Percentiles rank a stretch among this genome's conserved stretches.
phyloP scores from a whole-genome alignment of 2,113 vertebrate species.

The Herpailurus yagouaroundi region DNA sequence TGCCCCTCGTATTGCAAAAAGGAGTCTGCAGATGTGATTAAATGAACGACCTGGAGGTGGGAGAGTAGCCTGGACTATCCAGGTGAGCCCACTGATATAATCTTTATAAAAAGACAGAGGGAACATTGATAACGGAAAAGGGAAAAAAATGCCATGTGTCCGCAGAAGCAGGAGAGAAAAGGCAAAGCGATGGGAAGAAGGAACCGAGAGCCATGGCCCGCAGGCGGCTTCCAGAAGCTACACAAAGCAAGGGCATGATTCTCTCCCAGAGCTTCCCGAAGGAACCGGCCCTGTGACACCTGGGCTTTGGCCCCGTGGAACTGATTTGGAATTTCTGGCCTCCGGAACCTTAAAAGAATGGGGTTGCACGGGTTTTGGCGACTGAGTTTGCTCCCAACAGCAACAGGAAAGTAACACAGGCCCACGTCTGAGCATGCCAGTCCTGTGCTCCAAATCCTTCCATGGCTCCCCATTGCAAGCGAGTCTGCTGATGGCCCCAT shows the following conservation, averaged over 20 bases:
- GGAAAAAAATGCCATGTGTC: neutral
- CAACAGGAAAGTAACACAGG: neutral
- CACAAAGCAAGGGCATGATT: neutral
- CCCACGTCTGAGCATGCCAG: too few species aligned
- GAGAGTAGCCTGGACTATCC: neutral
- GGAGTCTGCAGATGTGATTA: neutral
- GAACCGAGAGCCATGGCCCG: neutral
- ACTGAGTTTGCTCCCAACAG: neutral
- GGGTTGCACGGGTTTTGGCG: neutral
- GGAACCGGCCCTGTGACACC: fast-evolving
- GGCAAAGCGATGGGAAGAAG: fast-evolving
- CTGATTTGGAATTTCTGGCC: neutral
- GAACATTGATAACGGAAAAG: neutral
- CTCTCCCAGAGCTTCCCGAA: too few species aligned
- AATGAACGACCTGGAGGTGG: neutral
- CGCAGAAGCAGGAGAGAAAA: neutral
- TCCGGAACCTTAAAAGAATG: neutral
- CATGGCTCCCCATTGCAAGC: neutral
- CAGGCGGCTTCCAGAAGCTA: neutral
- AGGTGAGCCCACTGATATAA: neutral
- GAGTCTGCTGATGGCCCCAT: too few species aligned
- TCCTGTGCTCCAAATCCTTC: neutral
- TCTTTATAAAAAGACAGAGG: neutral
- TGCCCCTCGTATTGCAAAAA: neutral
- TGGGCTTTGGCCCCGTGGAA: neutral